Percentiles rank a stretch among this genome's conserved stretches.
Evolutionary conservation across 2,888 invertebrate species (phyloP).

Genomic region (Clepsis dumicolana): DNA sequence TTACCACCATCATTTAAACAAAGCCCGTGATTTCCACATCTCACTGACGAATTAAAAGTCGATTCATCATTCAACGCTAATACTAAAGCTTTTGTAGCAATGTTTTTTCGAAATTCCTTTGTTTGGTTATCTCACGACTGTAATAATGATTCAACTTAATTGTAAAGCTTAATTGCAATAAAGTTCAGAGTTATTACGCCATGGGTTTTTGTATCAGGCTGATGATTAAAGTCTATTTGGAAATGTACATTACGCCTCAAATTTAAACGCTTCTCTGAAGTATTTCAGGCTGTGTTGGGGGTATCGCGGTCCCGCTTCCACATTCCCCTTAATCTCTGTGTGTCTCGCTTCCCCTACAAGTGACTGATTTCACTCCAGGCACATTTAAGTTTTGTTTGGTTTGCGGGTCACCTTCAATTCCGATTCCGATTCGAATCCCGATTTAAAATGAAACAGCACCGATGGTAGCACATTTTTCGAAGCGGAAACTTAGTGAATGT

Average conservation of each 20-base stretch:
- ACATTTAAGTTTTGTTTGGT: no score
- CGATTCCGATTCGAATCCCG: no score
- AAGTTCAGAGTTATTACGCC: slow-evolving; percentile 25
- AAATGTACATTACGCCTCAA: background rate
- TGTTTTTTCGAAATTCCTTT: slow-evolving; percentile 25
- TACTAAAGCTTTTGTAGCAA: background rate
- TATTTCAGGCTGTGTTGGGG: no score
- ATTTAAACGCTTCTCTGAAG: no score
- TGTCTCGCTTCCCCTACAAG: no score
- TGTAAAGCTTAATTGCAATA: slow-evolving; percentile 20
- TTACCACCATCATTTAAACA: background rate
- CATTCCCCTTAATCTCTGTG: no score
- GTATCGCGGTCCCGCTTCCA: no score
- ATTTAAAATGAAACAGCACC: no score
- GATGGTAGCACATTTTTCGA: no score
- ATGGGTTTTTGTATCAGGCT: background rate
- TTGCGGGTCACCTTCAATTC: no score
- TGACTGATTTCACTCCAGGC: no score
- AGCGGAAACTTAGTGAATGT: no score
- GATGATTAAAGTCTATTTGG: background rate
- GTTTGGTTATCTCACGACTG: slow-evolving; percentile 25
- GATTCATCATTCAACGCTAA: slow-evolving; percentile 24
- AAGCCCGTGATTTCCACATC: slow-evolving; percentile 13
- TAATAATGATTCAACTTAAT: slow-evolving; percentile 19
- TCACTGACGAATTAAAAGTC: slow-evolving; percentile 15